phyloP scores from a whole-genome alignment of 2,797 vertebrate species.

The Silurus lanzhouensis region DNA sequence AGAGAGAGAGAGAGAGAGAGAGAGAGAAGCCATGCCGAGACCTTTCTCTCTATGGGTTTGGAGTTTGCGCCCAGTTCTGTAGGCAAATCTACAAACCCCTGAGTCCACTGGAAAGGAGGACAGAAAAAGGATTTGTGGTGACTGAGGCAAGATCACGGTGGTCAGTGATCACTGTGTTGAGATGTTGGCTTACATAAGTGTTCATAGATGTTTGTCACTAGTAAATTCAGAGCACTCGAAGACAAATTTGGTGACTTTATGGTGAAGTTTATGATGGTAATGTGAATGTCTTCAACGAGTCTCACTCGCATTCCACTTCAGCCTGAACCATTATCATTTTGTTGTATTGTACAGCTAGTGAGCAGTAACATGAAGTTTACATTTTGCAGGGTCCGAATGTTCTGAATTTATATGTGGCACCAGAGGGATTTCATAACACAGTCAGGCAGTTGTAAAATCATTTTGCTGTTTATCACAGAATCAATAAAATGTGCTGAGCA shows the following conservation, averaged over 20 bases:
- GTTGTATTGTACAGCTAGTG: not conserved
- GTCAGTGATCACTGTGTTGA: constrained; percentile 9
- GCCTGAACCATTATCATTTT: not conserved
- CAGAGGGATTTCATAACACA: constrained; percentile 37
- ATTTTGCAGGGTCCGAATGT: not conserved
- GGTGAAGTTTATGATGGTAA: not conserved
- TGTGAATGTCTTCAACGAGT: not conserved
- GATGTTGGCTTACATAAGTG: not conserved
- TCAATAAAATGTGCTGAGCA: constrained; percentile 38
- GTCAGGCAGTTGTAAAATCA: constrained; percentile 30
- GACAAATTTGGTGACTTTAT: not conserved
- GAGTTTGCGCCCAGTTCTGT: constrained; percentile 12
- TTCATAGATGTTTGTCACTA: not conserved
- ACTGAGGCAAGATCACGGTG: not conserved
- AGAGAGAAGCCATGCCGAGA: constrained; percentile 3
- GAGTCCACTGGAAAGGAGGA: not conserved
- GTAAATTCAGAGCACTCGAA: not conserved
- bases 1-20: not conserved
- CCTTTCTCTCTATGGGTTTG: constrained; percentile 20
- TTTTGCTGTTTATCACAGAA: constrained; percentile 31
- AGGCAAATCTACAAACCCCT: constrained; percentile 27
- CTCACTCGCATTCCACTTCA: not conserved
- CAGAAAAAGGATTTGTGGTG: constrained; percentile 19
- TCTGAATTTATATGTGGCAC: constrained; percentile 21
- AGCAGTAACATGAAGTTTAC: constrained; percentile 18